Base-by-base conservation (phyloP, 2,888 invertebrate species). In the Sclerodermus sp. region DNA sequence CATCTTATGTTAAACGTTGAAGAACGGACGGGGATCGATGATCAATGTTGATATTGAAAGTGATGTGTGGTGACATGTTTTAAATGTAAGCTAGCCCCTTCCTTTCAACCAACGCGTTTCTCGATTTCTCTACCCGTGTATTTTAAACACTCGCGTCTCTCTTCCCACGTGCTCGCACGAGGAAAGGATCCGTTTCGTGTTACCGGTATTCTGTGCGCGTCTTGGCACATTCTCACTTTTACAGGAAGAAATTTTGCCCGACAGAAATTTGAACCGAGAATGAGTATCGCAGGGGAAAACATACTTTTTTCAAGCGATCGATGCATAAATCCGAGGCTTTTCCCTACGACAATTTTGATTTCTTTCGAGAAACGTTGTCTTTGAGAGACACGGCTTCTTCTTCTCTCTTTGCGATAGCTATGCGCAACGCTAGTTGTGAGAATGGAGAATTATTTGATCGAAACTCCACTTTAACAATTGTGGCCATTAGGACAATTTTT, bases 1-100 rank as follows among this genome's bases (percentile, higher is more conserved):
- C 23, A 5, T 23, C 23, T 23, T 8, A 8, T 23, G 23, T 23
- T 23, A 23, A 23, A 23, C 4, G 23, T 23, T 23, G 23, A 8
- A 23, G 23, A 8, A 23, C 23, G 4, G 23, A 8, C 8, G 23
- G 23, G 23, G 67, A 77, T 77, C 76, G 77, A 77, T 75, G 67
- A 23, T 3, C 23, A 23, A 23, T 34, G 68, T 68, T 70, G 66
- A 76, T 76, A 76, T 77, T 74, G 72, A 65, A 74, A 53, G 66
- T 76, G 77, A 77, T 77, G 76, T 77, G 77, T 77, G 53, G 66
- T 76, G 77, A 77, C 77, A 76, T 77, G 77, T 77, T 77, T 77
- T 77, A 70, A 76, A n/a, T n/a, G n/a, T n/a, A 76, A 77, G 75
- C 74, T 67, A 72, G 70, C 71, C 68, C 68, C 73, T 74, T 70